Conservation (phyloP, 2,113 vertebrate species). For the Cichladusa arquata region DNA sequence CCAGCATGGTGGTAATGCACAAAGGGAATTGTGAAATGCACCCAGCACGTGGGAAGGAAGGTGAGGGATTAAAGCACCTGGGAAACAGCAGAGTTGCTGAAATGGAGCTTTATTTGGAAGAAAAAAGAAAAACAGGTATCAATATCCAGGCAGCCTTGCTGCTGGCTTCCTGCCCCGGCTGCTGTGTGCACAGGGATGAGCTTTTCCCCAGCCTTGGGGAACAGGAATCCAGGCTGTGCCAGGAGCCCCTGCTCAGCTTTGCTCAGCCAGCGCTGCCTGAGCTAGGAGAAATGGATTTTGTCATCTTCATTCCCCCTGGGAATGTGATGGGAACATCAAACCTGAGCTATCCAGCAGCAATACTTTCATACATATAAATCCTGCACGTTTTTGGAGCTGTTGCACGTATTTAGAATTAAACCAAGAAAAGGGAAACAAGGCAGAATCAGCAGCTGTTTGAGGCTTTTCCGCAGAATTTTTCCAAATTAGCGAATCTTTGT, state of each 20-base stretch:
- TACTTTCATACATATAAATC: too few species aligned
- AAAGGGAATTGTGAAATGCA: not conserved
- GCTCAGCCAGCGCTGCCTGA: fast-evolving
- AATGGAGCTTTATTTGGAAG: not conserved
- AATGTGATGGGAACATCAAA: fast-evolving
- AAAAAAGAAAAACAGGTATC: not conserved
- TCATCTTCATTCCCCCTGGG: not conserved
- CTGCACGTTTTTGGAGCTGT: fast-evolving
- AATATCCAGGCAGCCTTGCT: not conserved
- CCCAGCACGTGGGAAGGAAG: fast-evolving
- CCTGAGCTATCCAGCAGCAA: not conserved
- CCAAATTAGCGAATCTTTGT: not conserved
- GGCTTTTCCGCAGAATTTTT: not conserved
- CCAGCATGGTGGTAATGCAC: not conserved
- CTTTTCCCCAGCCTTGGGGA: not conserved
- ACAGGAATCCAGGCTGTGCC: not conserved
- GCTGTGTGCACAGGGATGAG: not conserved
- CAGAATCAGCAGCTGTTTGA: not conserved
- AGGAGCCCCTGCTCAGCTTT: not conserved
- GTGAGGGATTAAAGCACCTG: not conserved
- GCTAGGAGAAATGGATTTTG: not conserved
- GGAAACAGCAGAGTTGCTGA: not conserved
- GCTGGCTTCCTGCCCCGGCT: not conserved
- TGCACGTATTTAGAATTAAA: not conserved
- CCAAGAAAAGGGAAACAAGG: fast-evolving